These are phyloP conservation scores for Numida meleagris DNA, from an alignment of 2,113 vertebrate genomes.

Conservation along the genomic window DNA sequence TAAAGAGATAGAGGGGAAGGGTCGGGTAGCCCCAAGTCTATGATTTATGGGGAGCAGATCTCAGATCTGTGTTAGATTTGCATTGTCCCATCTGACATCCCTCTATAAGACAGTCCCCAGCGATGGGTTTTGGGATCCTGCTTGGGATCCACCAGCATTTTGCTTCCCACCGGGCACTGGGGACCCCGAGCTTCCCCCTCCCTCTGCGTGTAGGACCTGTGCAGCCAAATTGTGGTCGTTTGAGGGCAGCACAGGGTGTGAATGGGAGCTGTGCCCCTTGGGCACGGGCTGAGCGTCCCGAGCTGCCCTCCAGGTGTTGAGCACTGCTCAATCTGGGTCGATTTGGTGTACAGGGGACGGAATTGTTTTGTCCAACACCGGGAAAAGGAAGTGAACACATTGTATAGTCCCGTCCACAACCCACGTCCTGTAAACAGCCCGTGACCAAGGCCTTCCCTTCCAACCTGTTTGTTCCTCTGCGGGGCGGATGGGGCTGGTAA, in stretches of 20 bases:
- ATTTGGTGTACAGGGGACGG: neutral
- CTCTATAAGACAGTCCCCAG: neutral
- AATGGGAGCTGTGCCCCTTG: neutral
- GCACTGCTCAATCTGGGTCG: neutral
- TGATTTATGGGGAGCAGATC: neutral
- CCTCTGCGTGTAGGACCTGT: too few relatives aligned
- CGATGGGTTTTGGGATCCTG: neutral
- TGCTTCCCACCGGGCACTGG: neutral
- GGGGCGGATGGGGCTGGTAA: constrained; percentile 36
- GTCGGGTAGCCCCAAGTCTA: too few relatives aligned
- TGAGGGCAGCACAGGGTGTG: neutral
- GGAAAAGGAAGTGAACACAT: constrained; percentile 66
- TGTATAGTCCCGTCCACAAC: constrained; percentile 46
- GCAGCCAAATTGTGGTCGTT: neutral
- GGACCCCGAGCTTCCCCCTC: neutral
- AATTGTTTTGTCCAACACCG: constrained; percentile 28
- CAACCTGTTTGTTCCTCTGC: constrained; percentile 50
- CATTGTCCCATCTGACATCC: neutral
- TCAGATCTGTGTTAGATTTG: neutral
- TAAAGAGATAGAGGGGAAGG: too few relatives aligned
- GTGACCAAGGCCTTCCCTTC: constrained; percentile 18
- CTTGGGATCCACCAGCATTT: neutral
- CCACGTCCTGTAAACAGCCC: constrained; percentile 65
- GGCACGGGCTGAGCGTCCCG: neutral
- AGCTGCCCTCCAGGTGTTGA: constrained; percentile 16